Conservation (phyloP, 23 tunicate species). For the Ascidia mentula region DNA sequence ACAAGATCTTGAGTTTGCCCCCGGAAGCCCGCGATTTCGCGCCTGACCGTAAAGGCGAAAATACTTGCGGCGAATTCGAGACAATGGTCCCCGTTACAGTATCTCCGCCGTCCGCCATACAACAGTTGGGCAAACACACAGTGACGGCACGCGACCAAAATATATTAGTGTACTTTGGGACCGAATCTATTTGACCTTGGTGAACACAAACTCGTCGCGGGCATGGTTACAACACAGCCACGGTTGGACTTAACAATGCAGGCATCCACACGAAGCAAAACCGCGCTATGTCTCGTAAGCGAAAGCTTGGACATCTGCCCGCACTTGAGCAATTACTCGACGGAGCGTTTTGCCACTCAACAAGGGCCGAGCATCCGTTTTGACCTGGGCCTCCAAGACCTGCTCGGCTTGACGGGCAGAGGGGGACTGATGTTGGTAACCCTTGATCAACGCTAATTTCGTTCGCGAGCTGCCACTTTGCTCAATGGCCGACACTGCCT, state of each 20-base stretch:
- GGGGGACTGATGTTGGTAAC: not conserved
- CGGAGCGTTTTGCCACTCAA: not conserved
- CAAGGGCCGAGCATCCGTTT: not conserved
- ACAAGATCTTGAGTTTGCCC: not conserved
- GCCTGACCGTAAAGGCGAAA: not conserved
- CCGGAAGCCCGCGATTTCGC: not conserved
- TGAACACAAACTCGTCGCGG: no score
- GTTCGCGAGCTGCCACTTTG: not conserved
- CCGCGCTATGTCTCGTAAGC: not conserved
- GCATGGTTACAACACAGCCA: no score
- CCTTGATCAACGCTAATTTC: conserved; percentile 10
- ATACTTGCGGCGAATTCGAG: not conserved
- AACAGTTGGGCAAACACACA: not conserved
- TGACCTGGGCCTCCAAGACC: not conserved
- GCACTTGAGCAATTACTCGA: not conserved
- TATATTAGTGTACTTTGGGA: not conserved
- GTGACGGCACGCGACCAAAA: not conserved
- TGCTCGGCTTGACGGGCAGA: not conserved
- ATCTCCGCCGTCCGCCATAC: not conserved
- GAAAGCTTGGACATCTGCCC: not conserved
- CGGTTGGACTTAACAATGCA: no score
- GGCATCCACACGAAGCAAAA: no score
- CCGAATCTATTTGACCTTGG: not conserved
- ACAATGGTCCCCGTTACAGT: not conserved
- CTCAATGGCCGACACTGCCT: not conserved